A percentile compares a stretch with the other conserved stretches of the same genome.
Conservation (phyloP, 2,797 vertebrate species). For the Typhlichthys eigenmanni region DNA sequence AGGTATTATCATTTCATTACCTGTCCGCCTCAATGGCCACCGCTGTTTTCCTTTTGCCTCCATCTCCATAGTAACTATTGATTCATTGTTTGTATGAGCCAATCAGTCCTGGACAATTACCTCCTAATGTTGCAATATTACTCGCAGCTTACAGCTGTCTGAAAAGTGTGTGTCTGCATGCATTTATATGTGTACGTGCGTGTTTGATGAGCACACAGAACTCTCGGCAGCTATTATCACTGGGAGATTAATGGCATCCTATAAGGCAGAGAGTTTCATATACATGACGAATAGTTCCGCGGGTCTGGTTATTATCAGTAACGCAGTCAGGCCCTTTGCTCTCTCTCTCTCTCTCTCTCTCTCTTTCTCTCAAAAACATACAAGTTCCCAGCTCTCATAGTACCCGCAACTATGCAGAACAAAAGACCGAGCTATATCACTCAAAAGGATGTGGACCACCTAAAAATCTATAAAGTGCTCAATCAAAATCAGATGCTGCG, state of each 20-base stretch:
- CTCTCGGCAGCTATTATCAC: slow-evolving; percentile 46
- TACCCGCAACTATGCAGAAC: slow-evolving; percentile 64
- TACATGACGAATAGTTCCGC: slow-evolving; percentile 47
- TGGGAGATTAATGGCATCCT: slow-evolving; percentile 27
- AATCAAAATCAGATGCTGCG: slow-evolving; percentile 75
- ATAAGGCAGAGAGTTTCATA: slow-evolving; percentile 43
- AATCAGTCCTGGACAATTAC: slow-evolving; percentile 65
- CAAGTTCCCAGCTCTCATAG: slow-evolving; percentile 16
- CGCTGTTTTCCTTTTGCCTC: slow-evolving; percentile 64
- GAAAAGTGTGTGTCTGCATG: slow-evolving; percentile 6
- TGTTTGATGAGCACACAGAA: not conserved
- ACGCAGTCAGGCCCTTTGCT: slow-evolving; percentile 36
- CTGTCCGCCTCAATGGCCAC: slow-evolving; percentile 56
- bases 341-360: slow-evolving; percentile 32
- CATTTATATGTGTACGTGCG: slow-evolving; percentile 1
- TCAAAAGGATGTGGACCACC: slow-evolving; percentile 70
- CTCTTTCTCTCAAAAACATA: slow-evolving; percentile 22
- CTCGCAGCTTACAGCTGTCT: slow-evolving; percentile 46
- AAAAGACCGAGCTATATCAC: slow-evolving; percentile 74
- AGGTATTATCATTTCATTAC: slow-evolving; percentile 77
- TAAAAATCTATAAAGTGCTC: slow-evolving; percentile 80
- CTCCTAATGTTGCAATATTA: slow-evolving; percentile 60
- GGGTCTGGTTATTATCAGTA: slow-evolving; percentile 52
- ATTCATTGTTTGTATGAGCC: slow-evolving; percentile 68
- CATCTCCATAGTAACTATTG: slow-evolving; percentile 75